These are phyloP conservation scores for Polypterus senegalus DNA, from an alignment of 2,113 vertebrate species.

Conservation along the genomic window DNA sequence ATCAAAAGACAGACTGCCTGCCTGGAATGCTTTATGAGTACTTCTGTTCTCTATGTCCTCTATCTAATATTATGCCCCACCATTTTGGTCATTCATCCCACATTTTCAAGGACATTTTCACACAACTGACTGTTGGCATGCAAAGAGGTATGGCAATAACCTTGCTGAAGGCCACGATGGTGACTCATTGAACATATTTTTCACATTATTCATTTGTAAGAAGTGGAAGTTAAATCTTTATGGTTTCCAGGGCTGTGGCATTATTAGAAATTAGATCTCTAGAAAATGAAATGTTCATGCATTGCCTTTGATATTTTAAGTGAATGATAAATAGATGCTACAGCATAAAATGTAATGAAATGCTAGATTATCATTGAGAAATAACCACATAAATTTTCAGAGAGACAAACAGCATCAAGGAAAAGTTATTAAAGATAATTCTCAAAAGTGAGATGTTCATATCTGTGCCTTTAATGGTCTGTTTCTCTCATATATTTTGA, in stretches of 20 bases:
- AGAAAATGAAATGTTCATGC: slow-evolving; percentile 22
- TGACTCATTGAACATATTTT: slow-evolving; percentile 40
- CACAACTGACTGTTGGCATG: slow-evolving; percentile 47
- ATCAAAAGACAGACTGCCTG: background rate
- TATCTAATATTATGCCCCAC: slow-evolving; percentile 32
- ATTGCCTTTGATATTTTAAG: background rate
- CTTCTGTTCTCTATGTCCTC: slow-evolving; percentile 13
- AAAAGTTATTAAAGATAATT: too few species aligned
- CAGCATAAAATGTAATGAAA: too few species aligned
- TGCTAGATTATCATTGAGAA: too few species aligned
- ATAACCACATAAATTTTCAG: too few species aligned
- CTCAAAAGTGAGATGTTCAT: too few species aligned
- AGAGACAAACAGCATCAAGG: too few species aligned
- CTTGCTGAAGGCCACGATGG: slow-evolving; percentile 37
- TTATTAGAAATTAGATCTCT: slow-evolving; percentile 44
- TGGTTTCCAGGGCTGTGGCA: slow-evolving; percentile 31
- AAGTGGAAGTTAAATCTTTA: slow-evolving; percentile 38
- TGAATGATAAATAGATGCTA: background rate
- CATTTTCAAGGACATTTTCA: slow-evolving; percentile 40
- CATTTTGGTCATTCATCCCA: slow-evolving; percentile 30
- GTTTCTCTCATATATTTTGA: too few species aligned
- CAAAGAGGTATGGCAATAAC: slow-evolving; percentile 48
- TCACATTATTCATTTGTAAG: slow-evolving; percentile 37
- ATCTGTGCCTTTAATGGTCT: too few species aligned
- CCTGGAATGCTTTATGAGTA: background rate